Base-by-base conservation (phyloP, 2,797 vertebrate genomes). In the Emys orbicularis region DNA sequence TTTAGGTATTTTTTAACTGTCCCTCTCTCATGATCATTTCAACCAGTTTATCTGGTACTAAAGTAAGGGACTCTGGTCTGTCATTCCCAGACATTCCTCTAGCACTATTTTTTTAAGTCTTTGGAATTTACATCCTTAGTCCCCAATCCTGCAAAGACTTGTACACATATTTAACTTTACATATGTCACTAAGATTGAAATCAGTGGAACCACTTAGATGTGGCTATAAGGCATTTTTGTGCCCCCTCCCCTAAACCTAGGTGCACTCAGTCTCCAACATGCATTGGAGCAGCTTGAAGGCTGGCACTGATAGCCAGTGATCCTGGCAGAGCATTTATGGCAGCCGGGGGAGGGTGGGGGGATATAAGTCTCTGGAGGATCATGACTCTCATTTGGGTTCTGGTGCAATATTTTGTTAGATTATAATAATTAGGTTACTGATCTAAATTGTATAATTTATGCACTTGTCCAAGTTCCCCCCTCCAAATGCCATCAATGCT, bases 111-210 rank as follows among this genome's bases (percentile, higher is more conserved):
- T 79, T 86, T 74, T 5, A 19, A 18, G 1, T 61, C 31, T 56
- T 92, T 37, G 41, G 84, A 91, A 85, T 80, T 1, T 91, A 91
- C 93, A 90, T 68, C 77, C 0, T 77, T 41, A 81, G 85, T 87
- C 85, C 27, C 41, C 44, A 61, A 72, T 2, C 25, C 84, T 87
- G 59, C 74, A 53, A 53, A 72, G 12, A 87, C 47, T 84, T 79
- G 82, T 92, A 41, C 47, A 89, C 92, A 83, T 90, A 50, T 12
- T 83, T 87, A 52, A 1, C 27, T 84, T 3, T n/a, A 4, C 65
- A 8, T 29, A 86, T 59, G 9, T 83, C 41, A 84, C 84, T 29
- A 29, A n/a, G 79, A 15, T 90, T 50, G 86, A 94, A 95, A 96
- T 79, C 18, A 59, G 50, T 47, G 41, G 12, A 25, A 76, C 74